Base-by-base conservation (phyloP, 2,888 invertebrate species). In the Timema cristinae region DNA sequence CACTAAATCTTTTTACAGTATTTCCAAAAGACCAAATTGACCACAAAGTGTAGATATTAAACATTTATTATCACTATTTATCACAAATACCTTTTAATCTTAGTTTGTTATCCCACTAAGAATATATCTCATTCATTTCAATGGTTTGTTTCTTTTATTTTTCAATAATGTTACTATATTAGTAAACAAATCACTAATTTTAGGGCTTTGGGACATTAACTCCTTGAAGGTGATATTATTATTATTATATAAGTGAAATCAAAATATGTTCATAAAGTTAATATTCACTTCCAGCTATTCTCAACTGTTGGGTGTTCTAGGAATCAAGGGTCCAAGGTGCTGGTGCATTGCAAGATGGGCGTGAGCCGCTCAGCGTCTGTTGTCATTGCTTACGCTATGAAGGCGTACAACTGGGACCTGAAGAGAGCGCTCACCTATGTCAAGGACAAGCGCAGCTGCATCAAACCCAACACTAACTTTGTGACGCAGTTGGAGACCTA, bases 271-370 rank as follows among this genome's bases (percentile, higher is more conserved):
- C 32, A 32, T 2, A 2, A 32, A 4, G 32, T 32, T 32, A 32
- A 32, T 32, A 32, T 32, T 32, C 32, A 32, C 32, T 1, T 32
- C 32, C 32, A 32, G 32, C 32, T 32, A 32, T 32, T 32, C 32
- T 32, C 32, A 2, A 63, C 63, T 49, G 2, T 67, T 67, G 6
- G 5, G 50, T 50, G 10, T 75, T 78, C 32, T 76, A 91, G 90
- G 82, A 90, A 92, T 78, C 91, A 92, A 79, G 94, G 94, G 71
- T 95, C 94, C 72, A 96, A 96, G 84, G 97, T 97, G 72, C 86
- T 99, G 78, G 98, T 99, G 69, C 98, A 99, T 83, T 99, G 99
- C 83, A 98, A 98, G 85, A 98, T 98, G 97, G 99, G 99, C 48
- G 95, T 99, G 74, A 98, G 97, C 82, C 87, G 98, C 76, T 98